These are phyloP conservation scores for Drosophila virilis DNA, from an alignment of 1,140 invertebrate genomes.

Conservation along the genomic window DNA sequence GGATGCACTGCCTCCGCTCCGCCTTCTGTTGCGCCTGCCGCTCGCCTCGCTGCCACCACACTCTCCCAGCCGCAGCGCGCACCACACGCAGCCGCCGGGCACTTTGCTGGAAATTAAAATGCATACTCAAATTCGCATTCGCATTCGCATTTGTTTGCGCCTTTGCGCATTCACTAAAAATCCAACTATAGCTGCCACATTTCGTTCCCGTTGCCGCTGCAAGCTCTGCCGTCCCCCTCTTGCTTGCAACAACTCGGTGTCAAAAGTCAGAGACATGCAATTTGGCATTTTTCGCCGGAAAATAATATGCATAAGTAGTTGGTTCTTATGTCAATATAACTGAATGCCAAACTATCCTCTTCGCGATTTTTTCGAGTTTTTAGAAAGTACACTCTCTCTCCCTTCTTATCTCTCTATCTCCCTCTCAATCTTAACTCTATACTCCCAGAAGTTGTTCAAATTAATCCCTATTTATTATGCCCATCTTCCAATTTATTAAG, in stretches of 20 bases:
- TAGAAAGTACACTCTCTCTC: no score
- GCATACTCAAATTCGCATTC: slow-evolving; percentile 21
- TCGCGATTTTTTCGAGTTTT: not conserved
- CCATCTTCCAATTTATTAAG: no score
- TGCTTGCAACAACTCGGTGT: not conserved
- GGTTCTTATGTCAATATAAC: slow-evolving; percentile 7
- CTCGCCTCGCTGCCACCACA: not conserved
- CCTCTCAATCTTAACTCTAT: no score
- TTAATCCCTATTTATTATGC: no score
- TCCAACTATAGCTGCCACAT: not conserved
- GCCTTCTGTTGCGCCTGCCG: slow-evolving; percentile 23
- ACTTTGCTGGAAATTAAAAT: slow-evolving; percentile 71
- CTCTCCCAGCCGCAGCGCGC: not conserved
- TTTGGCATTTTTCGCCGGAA: not conserved
- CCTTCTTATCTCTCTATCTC: no score
- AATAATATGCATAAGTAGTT: not conserved
- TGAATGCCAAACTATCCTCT: not conserved
- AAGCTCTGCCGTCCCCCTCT: not conserved
- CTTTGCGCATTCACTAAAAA: not conserved
- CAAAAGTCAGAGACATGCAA: slow-evolving; percentile 15
- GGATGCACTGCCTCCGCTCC: slow-evolving; percentile 74
- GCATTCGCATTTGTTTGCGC: not conserved
- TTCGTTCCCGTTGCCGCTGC: not conserved
- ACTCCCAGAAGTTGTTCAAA: no score
- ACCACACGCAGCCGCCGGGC: slow-evolving; percentile 42